Percentiles rank a stretch among this genome's conserved stretches.
Evolutionary conservation across 2,888 invertebrate genomes (phyloP).

Genomic region (Lycophotia porphyrea): DNA sequence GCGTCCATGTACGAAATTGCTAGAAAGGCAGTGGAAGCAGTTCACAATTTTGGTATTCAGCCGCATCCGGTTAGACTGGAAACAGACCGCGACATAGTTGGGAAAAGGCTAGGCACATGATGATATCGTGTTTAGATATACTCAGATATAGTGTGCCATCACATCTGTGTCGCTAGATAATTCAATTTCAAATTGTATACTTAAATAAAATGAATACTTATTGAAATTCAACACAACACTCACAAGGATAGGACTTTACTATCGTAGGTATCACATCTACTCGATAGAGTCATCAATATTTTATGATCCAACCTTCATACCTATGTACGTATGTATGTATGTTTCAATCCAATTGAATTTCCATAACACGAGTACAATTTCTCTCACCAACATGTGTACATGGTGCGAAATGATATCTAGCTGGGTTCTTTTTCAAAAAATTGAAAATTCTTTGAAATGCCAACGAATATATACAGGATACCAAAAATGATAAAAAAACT

Average conservation of each 20-base stretch:
- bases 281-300: conserved; percentile 45
- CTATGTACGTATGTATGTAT: conserved; percentile 8
- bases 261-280: conserved; percentile 8
- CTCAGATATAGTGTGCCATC: too few species aligned
- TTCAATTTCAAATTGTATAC: not conserved
- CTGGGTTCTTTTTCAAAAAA: not conserved
- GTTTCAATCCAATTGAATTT: conserved; percentile 48
- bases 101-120: too few species aligned
- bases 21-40: too few species aligned
- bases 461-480: not conserved
- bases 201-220: not conserved
- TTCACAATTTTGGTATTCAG: too few species aligned
- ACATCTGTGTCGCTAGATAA: not conserved
- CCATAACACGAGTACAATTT: conserved; percentile 23
- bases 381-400: not conserved
- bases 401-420: not conserved
- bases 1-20: too few species aligned
- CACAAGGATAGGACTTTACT: conserved; percentile 8
- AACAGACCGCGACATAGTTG: too few species aligned
- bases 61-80: too few species aligned
- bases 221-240: conserved; percentile 5
- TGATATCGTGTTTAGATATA: not conserved
- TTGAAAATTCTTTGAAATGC: not conserved
- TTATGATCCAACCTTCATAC: conserved; percentile 39
- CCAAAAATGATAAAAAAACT: too few species aligned